These are phyloP conservation scores for Drosophila subquinaria DNA, from an alignment of 2,888 invertebrate species.

Conservation along the genomic window DNA sequence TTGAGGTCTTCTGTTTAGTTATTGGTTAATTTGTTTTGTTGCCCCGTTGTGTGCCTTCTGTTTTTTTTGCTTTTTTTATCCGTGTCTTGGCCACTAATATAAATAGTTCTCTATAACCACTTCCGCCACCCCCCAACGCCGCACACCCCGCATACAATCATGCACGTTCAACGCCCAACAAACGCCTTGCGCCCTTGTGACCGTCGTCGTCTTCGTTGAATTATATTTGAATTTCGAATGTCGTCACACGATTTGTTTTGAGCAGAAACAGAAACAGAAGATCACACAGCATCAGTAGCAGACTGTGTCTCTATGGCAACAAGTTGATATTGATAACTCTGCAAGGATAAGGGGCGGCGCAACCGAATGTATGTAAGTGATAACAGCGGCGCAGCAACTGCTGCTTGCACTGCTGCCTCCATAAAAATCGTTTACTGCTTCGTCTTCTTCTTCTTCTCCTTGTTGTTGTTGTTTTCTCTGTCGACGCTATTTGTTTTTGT, in stretches of 20 bases:
- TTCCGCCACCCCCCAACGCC: slow-evolving; percentile 61
- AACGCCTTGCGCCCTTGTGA: slow-evolving; percentile 37
- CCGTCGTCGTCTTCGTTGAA: background rate
- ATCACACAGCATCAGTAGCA: slow-evolving; percentile 38
- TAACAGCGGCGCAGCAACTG: slow-evolving; percentile 47
- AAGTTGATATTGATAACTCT: slow-evolving; percentile 55
- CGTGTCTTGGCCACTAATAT: slow-evolving; percentile 42
- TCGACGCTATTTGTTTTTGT: slow-evolving; percentile 12
- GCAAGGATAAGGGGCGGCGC: slow-evolving; percentile 43
- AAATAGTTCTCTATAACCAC: slow-evolving; percentile 64
- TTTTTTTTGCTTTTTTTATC: slow-evolving; percentile 1
- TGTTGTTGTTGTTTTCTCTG: slow-evolving; percentile 3
- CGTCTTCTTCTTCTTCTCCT: background rate
- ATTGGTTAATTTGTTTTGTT: slow-evolving; percentile 40
- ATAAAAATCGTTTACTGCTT: slow-evolving; percentile 38
- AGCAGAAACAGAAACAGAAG: background rate
- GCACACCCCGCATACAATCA: slow-evolving; percentile 2
- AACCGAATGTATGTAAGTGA: slow-evolving; percentile 35
- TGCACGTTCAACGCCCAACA: background rate
- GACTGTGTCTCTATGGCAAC: slow-evolving; percentile 42
- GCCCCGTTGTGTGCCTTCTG: slow-evolving; percentile 25
- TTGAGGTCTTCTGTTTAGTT: slow-evolving; percentile 17
- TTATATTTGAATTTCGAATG: slow-evolving; percentile 21
- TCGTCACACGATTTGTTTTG: slow-evolving; percentile 37
- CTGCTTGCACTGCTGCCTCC: slow-evolving; percentile 30